A percentile compares a stretch with the other conserved stretches of the same genome.
Evolutionary conservation across 2,797 vertebrate species (phyloP).

Genomic region (Cygnus olor): DNA sequence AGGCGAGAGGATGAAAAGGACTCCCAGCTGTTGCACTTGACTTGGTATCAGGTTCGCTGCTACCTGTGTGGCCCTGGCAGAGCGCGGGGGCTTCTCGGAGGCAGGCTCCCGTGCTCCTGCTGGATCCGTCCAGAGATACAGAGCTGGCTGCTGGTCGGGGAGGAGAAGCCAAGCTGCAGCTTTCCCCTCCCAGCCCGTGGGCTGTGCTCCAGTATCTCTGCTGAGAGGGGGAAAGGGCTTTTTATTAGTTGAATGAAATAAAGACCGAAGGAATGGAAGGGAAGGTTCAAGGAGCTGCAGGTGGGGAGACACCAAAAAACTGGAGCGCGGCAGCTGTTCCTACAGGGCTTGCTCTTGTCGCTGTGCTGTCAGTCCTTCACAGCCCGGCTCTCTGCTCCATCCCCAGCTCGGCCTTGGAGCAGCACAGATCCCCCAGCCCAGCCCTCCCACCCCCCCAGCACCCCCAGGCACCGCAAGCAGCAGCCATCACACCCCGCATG

Average conservation of each 20-base stretch:
- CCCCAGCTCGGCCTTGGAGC: neutral
- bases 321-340: neutral
- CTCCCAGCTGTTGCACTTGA: slow-evolving; percentile 45
- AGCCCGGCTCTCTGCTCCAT: neutral
- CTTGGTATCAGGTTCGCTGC: slow-evolving; percentile 24
- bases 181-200: slow-evolving; percentile 1
- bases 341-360: neutral
- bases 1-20: neutral
- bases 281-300: slow-evolving; percentile 3
- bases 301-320: neutral
- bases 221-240: neutral
- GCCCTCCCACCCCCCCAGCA: rapidly evolving
- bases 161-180: slow-evolving; percentile 55
- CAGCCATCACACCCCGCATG: rapidly evolving
- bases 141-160: slow-evolving; percentile 49
- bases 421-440: neutral
- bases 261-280: neutral
- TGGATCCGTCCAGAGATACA: slow-evolving; percentile 33
- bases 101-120: neutral
- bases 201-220: slow-evolving; percentile 52
- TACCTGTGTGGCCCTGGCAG: slow-evolving; percentile 68
- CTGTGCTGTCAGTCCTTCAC: neutral
- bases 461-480: neutral
- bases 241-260: neutral
- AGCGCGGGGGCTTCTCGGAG: neutral